Evolutionary conservation across 2,797 vertebrate species (phyloP).

Genomic region (Acipenser transmontanus): DNA sequence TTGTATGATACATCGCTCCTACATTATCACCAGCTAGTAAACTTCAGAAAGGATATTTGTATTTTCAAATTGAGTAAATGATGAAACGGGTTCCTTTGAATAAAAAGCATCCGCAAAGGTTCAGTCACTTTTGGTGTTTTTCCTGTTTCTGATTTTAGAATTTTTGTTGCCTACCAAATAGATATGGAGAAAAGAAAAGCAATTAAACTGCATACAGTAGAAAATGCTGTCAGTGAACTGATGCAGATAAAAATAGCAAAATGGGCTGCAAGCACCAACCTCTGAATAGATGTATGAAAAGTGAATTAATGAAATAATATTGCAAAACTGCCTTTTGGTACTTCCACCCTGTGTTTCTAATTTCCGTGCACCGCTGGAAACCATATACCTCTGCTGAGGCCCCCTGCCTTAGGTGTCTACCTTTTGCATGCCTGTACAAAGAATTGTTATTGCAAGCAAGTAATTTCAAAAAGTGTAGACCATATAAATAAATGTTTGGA

Average conservation of each 20-base stretch:
- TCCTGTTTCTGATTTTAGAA: background rate
- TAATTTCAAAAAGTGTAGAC: slow-evolving; percentile 10
- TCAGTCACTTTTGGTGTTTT: too few species aligned
- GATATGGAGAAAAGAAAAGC: background rate
- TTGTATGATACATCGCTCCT: too few species aligned
- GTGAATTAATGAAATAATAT: background rate
- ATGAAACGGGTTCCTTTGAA: too few species aligned
- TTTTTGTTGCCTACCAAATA: background rate
- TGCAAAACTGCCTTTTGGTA: background rate
- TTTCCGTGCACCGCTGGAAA: slow-evolving; percentile 8
- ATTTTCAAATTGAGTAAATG: too few species aligned
- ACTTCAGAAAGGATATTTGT: too few species aligned
- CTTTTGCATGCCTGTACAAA: slow-evolving; percentile 3
- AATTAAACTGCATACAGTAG: background rate
- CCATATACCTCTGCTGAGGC: background rate
- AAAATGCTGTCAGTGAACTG: background rate
- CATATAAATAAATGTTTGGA: slow-evolving; percentile 5
- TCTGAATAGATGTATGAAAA: background rate
- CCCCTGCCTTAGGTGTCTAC: slow-evolving; percentile 8
- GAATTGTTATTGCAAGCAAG: background rate
- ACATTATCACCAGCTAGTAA: too few species aligned
- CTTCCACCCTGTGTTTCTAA: slow-evolving; percentile 4
- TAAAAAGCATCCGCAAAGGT: too few species aligned
- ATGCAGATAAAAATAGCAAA: background rate
- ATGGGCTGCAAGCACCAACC: background rate